These are phyloP conservation scores for Meleagris gallopavo DNA, from an alignment of 2,113 vertebrate genomes.

Conservation along the genomic window DNA sequence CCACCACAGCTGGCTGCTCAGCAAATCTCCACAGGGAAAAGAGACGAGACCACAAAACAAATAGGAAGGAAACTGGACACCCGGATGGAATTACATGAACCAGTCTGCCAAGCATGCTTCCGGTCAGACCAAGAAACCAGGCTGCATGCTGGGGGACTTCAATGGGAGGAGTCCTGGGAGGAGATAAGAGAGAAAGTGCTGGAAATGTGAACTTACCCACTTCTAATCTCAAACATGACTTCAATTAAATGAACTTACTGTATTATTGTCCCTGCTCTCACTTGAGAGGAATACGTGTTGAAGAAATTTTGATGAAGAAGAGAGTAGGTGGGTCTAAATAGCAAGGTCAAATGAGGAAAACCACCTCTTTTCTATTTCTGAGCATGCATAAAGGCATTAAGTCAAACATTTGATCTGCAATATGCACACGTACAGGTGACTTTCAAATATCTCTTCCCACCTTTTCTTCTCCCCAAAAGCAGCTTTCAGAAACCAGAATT, in stretches of 20 bases:
- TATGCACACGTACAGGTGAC: background rate
- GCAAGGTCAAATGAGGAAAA: background rate
- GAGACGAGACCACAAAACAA: background rate
- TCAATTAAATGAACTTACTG: background rate
- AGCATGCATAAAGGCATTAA: background rate
- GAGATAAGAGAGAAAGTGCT: background rate
- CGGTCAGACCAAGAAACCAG: background rate
- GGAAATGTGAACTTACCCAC: background rate
- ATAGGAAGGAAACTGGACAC: background rate
- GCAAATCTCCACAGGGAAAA: background rate
- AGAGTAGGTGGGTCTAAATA: background rate
- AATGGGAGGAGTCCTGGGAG: background rate
- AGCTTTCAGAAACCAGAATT: background rate
- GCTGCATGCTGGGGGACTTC: background rate
- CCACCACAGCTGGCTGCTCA: accelerated
- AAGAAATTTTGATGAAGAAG: background rate
- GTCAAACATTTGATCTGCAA: background rate
- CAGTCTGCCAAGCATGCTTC: background rate
- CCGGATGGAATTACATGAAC: background rate
- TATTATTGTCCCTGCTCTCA: background rate
- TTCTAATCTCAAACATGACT: background rate
- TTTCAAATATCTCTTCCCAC: background rate
- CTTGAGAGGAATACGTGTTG: background rate
- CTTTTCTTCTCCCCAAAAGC: background rate
- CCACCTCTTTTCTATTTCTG: background rate